These are phyloP conservation scores for Neodiprion fabricii DNA, from an alignment of 1,140 invertebrate genomes.

Conservation along the genomic window DNA sequence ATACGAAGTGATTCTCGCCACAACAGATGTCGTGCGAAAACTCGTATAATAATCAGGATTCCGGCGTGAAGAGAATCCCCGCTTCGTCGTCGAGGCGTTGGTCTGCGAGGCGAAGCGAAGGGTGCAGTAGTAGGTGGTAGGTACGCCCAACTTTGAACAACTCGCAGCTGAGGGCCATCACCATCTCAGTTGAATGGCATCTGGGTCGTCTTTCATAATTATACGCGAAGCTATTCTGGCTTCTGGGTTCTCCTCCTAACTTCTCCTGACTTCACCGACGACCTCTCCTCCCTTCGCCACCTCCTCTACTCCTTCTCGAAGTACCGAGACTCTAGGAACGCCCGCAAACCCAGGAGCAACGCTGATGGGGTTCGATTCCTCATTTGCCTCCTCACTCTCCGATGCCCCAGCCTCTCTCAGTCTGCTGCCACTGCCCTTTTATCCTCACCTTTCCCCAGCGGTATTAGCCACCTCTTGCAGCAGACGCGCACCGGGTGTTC, in stretches of 20 bases:
- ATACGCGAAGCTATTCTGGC: slow-evolving; percentile 39
- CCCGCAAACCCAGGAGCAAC: background rate
- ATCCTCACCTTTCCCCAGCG: background rate
- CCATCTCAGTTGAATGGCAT: slow-evolving; percentile 24
- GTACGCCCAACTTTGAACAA: slow-evolving; percentile 14
- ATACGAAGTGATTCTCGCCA: too few relatives aligned
- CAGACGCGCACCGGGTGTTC: too few relatives aligned
- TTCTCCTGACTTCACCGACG: background rate
- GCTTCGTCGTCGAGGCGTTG: background rate
- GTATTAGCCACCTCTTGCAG: background rate
- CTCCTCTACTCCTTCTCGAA: background rate
- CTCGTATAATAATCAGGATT: too few relatives aligned
- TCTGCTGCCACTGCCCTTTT: background rate
- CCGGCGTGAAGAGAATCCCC: background rate
- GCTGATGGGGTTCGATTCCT: slow-evolving; percentile 33
- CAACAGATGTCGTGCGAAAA: too few relatives aligned
- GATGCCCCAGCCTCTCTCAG: background rate
- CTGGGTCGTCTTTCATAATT: slow-evolving; percentile 39
- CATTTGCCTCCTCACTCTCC: slow-evolving; percentile 16
- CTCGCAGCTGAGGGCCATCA: slow-evolving; percentile 3
- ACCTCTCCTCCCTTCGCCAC: slow-evolving; percentile 1
- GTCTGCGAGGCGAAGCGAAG: background rate
- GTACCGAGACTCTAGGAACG: slow-evolving; percentile 3
- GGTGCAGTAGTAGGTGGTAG: slow-evolving; percentile 1
- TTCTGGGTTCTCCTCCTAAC: slow-evolving; percentile 8